These are phyloP conservation scores for Eilema griseolum DNA, from an alignment of 2,888 invertebrate genomes.

Conservation along the genomic window DNA sequence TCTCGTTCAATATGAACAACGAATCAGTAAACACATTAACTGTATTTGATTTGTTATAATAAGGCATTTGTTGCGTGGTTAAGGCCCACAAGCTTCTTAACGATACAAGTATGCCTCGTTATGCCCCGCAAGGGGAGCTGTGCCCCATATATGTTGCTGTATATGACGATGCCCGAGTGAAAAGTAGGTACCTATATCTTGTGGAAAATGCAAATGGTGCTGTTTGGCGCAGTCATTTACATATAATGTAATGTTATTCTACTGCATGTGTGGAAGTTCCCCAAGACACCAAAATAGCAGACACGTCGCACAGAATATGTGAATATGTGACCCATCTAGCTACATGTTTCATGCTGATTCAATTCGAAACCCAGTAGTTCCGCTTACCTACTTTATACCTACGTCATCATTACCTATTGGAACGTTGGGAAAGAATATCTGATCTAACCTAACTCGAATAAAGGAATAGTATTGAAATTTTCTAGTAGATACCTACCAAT, in stretches of 20 bases:
- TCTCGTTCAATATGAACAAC: background rate
- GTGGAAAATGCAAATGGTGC: conserved; percentile 2
- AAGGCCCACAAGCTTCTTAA: background rate
- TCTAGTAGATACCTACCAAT: conserved; percentile 13
- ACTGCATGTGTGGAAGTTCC: background rate
- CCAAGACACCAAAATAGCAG: background rate
- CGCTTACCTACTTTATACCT: background rate
- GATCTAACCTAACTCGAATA: conserved; percentile 24
- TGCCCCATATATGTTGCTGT: no score
- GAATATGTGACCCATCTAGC: background rate
- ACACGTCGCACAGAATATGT: background rate
- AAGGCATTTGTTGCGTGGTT: background rate
- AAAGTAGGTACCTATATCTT: background rate
- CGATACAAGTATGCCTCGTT: background rate
- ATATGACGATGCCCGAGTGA: background rate
- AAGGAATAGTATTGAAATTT: conserved; percentile 22
- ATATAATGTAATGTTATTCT: background rate
- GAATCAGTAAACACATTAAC: conserved; percentile 8
- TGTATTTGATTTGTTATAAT: conserved; percentile 11
- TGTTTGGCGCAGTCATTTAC: background rate
- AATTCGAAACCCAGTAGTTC: background rate
- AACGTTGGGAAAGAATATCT: conserved; percentile 17
- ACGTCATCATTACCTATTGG: background rate
- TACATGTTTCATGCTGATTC: background rate
- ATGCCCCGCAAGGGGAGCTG: background rate